Base-by-base conservation (phyloP, 2,888 invertebrate genomes). In the Entomobrya proxima region DNA sequence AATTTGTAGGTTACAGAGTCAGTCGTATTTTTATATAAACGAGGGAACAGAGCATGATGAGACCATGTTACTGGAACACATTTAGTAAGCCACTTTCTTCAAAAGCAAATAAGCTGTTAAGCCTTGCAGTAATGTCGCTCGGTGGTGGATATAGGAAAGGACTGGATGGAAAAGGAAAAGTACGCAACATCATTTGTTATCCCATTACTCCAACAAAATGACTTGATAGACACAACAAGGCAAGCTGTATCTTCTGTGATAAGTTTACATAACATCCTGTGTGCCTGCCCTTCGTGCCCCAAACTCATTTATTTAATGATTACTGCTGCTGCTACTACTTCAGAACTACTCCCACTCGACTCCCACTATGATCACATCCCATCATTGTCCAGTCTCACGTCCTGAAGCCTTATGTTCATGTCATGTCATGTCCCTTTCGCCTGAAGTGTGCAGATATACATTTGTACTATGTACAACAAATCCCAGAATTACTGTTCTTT, bases 1-100 rank as follows among this genome's bases (percentile, higher is more conserved):
- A 82, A n/a, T n/a, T n/a, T n/a, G 27, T 76, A 40, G 83, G 83
- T 83, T 83, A 83, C 67, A 44, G 76, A 83, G 76, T 76, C 83
- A 83, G 76, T 76, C 64, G 75, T 35, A 64, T 35, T 18, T n/a
- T n/a, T n/a, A n/a, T n/a, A n/a, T n/a, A n/a, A n/a, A n/a, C 27
- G 27, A 3, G 74, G 50, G 74, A 74, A 67, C 18, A 24, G 74
- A 74, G 40, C 18, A 24, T 40, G 67, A 67, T 21, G 37, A 40
- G 24, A 40, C n/a, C n/a, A n/a, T 67, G 67, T 67, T 37, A 35
- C 67, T 21, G 67, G 21, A 67, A 67, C 67, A 67, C 18, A 15
- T n/a, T 32, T n/a, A 55, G 55, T 24, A 9, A 24, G 11, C 55
- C 55, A 55, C 24, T 27, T 55, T 55, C 2, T 13, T 24, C 9